Base-by-base conservation (phyloP, 2,888 invertebrate genomes). In the Entomobrya proxima region DNA sequence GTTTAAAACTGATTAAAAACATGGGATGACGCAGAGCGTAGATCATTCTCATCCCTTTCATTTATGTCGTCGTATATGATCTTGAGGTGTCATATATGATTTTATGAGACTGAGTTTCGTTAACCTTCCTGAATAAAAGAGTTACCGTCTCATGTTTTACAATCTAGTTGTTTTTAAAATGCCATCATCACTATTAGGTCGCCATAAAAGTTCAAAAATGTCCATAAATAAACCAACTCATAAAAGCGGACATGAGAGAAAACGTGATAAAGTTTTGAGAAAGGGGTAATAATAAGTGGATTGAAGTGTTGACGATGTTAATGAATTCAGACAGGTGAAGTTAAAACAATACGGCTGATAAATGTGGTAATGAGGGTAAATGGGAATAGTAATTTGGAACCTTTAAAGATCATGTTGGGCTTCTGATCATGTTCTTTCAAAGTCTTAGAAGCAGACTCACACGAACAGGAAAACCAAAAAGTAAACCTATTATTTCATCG, bases 321-420 rank as follows among this genome's bases (percentile, higher is more conserved):
- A 85, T 78, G 78, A 44, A 69, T 72, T 78, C 50, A 64, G 85
- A 85, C 85, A 85, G 64, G 85, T 78, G 85, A 74, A 55, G 61
- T 74, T 85, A 85, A 85, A 85, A 85, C 85, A 85, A 85, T 85
- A 58, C 47, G 9, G 32, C 21, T 44, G 85, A 78, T 78, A 85
- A 78, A 85, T 40, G 85, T 69, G 61, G 78, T 85, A 85, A 85
- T 85, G 85, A 85, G 72, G 85, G 85, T 58, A 77, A 84, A 84
- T 84, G 67, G 82, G 32, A 82, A 82, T 82, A 11, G 37, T 82
- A 82, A 82, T 81, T 75, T 18, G 64, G 61, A 24, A 76, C n/a
- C n/a, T 67, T 61, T 30, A 32, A 50, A 52, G 21, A 74, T 30
- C 76, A 76, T 50, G 44, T 27, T 75, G 47, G 69, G 75, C 77